phyloP scores from a whole-genome alignment of 1,140 invertebrate genomes.

The Pachypeltis micranthus region DNA sequence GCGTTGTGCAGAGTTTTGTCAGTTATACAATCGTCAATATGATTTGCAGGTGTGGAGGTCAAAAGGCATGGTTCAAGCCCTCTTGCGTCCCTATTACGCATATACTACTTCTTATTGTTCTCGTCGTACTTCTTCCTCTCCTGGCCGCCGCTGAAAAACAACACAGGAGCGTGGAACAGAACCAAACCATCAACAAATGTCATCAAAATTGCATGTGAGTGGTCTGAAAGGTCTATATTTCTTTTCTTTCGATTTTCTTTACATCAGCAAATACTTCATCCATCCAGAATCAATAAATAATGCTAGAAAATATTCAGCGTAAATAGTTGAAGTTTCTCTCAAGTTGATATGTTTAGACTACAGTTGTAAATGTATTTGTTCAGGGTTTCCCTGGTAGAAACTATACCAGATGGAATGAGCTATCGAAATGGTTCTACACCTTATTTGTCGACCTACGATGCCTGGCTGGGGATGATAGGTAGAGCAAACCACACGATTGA shows the following conservation, averaged over 20 bases:
- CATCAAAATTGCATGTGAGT: slow-evolving; percentile 21
- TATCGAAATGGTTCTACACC: slow-evolving; percentile 48
- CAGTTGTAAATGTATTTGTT: slow-evolving; percentile 10
- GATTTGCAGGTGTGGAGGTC: too few species aligned
- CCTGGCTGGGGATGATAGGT: slow-evolving; percentile 65
- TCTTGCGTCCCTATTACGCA: slow-evolving; percentile 68
- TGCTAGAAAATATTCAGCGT: too few species aligned
- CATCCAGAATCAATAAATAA: too few species aligned
- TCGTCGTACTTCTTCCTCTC: slow-evolving; percentile 62
- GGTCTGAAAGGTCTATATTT: too few species aligned
- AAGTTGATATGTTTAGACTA: too few species aligned
- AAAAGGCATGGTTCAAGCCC: slow-evolving; percentile 52
- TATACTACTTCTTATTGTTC: slow-evolving; percentile 58
- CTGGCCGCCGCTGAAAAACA: slow-evolving; percentile 38
- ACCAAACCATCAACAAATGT: slow-evolving; percentile 8
- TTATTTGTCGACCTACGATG: slow-evolving; percentile 58
- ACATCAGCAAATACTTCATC: too few species aligned
- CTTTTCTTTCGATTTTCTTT: too few species aligned
- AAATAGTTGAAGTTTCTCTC: too few species aligned
- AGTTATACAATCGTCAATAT: too few species aligned
- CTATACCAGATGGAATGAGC: slow-evolving; percentile 71
- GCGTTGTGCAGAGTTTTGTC: too few species aligned
- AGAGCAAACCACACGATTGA: slow-evolving; percentile 62
- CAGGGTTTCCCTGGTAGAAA: slow-evolving; percentile 67
- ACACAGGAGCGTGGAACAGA: neutral